Evolutionary conservation across 2,113 vertebrate genomes (phyloP).

Genomic region (Mormoops blainvillei): DNA sequence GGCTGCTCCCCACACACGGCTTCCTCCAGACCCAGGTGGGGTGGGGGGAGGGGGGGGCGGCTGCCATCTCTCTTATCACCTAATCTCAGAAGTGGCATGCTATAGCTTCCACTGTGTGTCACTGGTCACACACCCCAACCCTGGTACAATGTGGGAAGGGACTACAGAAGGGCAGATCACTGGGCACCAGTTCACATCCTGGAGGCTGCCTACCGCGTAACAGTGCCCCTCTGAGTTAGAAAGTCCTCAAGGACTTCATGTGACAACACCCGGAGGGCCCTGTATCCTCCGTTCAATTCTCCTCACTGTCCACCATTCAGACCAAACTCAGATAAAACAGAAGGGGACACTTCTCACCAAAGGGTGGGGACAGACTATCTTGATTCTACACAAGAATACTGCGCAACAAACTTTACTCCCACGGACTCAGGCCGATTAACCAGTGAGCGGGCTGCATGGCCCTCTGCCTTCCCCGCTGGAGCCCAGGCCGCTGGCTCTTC

Average conservation of each 20-base stretch:
- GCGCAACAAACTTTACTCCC: background rate
- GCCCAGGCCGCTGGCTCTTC: background rate
- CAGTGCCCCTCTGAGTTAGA: background rate
- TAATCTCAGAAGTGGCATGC: background rate
- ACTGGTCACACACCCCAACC: no score
- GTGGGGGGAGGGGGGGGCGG: no score
- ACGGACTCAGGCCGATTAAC: background rate
- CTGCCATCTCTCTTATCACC: background rate
- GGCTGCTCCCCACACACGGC: background rate
- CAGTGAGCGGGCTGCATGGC: background rate
- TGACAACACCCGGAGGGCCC: fast-evolving
- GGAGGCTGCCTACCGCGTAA: background rate
- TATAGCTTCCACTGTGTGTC: background rate
- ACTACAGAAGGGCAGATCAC: fast-evolving
- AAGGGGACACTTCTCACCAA: background rate
- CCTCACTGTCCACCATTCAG: background rate
- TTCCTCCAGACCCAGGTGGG: background rate
- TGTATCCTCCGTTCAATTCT: background rate
- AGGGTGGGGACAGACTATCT: background rate
- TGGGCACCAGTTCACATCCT: background rate
- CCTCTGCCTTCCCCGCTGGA: background rate
- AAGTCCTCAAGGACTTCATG: background rate
- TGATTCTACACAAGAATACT: background rate
- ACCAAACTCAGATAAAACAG: background rate
- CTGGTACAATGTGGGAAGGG: background rate